phyloP scores from a whole-genome alignment of 2,797 vertebrate species.

The Pangasius mekongensis region DNA sequence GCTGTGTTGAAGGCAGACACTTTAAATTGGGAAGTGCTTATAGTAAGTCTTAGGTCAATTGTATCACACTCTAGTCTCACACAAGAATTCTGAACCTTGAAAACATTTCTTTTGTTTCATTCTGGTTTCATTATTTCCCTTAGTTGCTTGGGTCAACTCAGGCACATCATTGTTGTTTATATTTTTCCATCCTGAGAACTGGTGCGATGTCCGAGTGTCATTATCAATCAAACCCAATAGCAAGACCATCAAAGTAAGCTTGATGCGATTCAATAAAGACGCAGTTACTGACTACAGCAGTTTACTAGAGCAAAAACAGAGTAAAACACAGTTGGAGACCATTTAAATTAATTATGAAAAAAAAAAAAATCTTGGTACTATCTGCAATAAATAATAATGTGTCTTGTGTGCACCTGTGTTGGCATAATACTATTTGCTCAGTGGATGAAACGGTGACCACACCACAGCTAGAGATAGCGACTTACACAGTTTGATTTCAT shows the following conservation, averaged over 20 bases:
- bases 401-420: neutral
- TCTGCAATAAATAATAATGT: neutral
- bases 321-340: neutral
- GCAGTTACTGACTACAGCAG: neutral
- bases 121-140: constrained; percentile 12
- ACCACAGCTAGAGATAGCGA: neutral
- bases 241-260: neutral
- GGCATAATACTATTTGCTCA: neutral
- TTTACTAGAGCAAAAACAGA: neutral
- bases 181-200: constrained; percentile 17
- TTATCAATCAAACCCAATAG: constrained; percentile 8
- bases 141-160: constrained; percentile 7
- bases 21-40: constrained; percentile 25
- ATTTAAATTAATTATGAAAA: neutral
- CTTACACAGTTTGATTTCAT: neutral
- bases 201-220: constrained; percentile 14
- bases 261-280: constrained; percentile 2
- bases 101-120: neutral
- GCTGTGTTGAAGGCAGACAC: constrained; percentile 11
- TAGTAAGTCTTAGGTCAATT: constrained; percentile 8
- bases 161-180: constrained; percentile 25
- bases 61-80: neutral
- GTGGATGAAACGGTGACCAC: neutral
- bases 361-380: neutral
- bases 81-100: neutral